These are phyloP conservation scores for Brachyhypopomus gauderio DNA, from an alignment of 2,113 vertebrate species.

Conservation along the genomic window DNA sequence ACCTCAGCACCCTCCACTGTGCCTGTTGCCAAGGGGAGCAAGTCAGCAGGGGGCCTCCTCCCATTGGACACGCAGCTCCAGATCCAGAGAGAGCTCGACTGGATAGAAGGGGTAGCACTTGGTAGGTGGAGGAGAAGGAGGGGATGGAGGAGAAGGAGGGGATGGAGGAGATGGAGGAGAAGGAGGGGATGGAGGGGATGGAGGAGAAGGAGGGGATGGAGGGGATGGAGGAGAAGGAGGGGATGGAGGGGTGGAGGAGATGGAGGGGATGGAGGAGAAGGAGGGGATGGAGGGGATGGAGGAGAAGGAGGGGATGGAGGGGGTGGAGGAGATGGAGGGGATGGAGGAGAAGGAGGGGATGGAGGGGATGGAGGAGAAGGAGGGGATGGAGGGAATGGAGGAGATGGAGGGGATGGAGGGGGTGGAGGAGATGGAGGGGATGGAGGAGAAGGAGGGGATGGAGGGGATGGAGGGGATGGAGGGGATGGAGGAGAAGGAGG, in stretches of 20 bases:
- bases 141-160: background rate
- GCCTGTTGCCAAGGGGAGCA: background rate
- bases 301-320: no score
- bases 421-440: background rate
- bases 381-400: background rate
- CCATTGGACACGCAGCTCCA: background rate
- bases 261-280: background rate
- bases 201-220: background rate
- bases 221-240: background rate
- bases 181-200: background rate
- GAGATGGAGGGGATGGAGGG: background rate
- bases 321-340: background rate
- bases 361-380: conserved; percentile 1
- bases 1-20: background rate
- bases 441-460: no score
- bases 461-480: conserved; percentile 4
- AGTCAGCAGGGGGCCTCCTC: background rate
- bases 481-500: background rate
- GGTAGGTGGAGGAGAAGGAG: background rate
- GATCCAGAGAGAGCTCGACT: background rate
- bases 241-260: background rate
- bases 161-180: conserved; percentile 2
- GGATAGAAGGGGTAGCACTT: background rate
- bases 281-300: background rate
- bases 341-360: background rate